A percentile compares a stretch with the other conserved stretches of the same genome.
Conservation (phyloP, 2,888 invertebrate genomes). For the Xanthia togata region DNA sequence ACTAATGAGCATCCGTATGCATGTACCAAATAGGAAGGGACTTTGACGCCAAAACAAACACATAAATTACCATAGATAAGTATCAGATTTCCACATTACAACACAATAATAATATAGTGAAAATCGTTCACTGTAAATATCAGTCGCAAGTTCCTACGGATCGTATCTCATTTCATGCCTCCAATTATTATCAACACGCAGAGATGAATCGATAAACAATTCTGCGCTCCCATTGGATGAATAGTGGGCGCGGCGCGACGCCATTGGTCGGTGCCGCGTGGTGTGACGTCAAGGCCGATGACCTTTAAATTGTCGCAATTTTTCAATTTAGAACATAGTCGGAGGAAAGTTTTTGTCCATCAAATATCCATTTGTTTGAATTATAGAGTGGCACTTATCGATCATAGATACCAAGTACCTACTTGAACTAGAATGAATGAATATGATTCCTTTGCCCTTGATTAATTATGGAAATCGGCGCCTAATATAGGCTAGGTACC, state of each 20-base stretch:
- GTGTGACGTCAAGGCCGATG: slow-evolving; percentile 82
- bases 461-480: slow-evolving; percentile 17
- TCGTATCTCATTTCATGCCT: slow-evolving; percentile 64
- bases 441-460: slow-evolving; percentile 47
- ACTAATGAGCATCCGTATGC: slow-evolving; percentile 37
- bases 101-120: slow-evolving; percentile 21
- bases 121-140: slow-evolving; percentile 50
- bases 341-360: slow-evolving; percentile 67
- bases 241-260: slow-evolving; percentile 74
- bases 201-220: slow-evolving; percentile 79
- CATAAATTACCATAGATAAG: slow-evolving; percentile 49
- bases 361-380: slow-evolving; percentile 64
- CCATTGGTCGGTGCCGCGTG: slow-evolving; percentile 75
- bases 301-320: slow-evolving; percentile 83
- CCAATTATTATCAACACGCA: slow-evolving; percentile 70
- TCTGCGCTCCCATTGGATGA: slow-evolving; percentile 76
- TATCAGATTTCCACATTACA: slow-evolving; percentile 38
- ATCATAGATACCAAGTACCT: slow-evolving; percentile 48
- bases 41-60: slow-evolving; percentile 29
- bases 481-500: not conserved
- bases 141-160: slow-evolving; percentile 62
- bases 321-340: slow-evolving; percentile 79
- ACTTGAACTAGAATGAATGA: slow-evolving; percentile 36
- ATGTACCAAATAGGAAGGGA: slow-evolving; percentile 10
- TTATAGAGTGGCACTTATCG: slow-evolving; percentile 49